Conservation (phyloP, 1,140 invertebrate genomes). For the Ladona fulva region DNA sequence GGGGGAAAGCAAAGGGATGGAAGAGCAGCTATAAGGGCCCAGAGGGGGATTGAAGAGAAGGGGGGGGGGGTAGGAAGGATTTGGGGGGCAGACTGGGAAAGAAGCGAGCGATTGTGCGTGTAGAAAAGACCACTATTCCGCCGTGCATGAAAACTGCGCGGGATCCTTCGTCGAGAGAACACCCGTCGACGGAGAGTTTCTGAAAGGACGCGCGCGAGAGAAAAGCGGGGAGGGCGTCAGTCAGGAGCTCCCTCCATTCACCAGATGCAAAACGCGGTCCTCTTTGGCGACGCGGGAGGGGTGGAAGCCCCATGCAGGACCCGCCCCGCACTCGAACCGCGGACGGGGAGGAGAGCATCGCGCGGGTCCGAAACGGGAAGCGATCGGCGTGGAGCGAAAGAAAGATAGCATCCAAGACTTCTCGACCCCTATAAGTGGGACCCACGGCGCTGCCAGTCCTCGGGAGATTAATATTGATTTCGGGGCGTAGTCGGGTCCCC, state of each 20-base stretch:
- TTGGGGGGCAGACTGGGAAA: too few species aligned
- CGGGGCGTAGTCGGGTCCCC: background rate
- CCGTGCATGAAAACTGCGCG: too few species aligned
- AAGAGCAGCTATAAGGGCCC: background rate
- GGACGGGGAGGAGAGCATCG: background rate
- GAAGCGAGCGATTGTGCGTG: too few species aligned
- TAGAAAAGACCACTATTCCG: too few species aligned
- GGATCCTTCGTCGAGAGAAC: too few species aligned
- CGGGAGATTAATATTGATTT: slow-evolving; percentile 10
- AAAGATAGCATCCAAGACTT: background rate
- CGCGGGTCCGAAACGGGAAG: background rate
- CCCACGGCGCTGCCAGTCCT: background rate
- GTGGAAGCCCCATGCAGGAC: background rate
- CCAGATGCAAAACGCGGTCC: too few species aligned
- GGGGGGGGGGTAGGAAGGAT: background rate
- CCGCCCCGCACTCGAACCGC: background rate
- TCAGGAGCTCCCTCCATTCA: too few species aligned
- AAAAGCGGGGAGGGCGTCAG: too few species aligned
- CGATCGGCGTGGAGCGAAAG: background rate
- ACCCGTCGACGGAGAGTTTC: too few species aligned
- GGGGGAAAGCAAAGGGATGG: too few species aligned
- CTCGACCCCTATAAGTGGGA: background rate
- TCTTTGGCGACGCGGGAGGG: background rate
- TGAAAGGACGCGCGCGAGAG: too few species aligned
- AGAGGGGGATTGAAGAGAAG: background rate